Evolutionary conservation across 2,888 invertebrate genomes (phyloP).

Genomic region (Sinotaia quadrata): DNA sequence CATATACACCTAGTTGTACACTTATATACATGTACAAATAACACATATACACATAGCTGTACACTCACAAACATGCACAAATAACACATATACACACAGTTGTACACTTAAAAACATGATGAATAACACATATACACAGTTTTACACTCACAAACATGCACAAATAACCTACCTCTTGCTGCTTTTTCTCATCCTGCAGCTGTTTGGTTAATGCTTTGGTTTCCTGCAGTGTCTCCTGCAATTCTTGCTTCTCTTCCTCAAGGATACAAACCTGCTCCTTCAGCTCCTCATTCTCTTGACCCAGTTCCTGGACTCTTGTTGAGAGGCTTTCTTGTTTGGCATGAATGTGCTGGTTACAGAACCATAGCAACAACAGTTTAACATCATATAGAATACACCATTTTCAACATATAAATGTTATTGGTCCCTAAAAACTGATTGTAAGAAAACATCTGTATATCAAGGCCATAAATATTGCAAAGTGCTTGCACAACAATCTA

Average conservation of each 20-base stretch:
- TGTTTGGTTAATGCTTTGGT: conserved; percentile 43
- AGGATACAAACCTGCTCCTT: conserved; percentile 58
- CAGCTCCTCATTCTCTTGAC: conserved; percentile 64
- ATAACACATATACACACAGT: background rate
- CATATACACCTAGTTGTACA: no score
- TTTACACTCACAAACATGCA: background rate
- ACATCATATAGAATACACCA: no score
- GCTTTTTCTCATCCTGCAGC: conserved; percentile 46
- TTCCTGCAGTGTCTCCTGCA: conserved; percentile 50
- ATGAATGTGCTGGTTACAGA: conserved; percentile 59
- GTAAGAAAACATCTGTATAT: no score
- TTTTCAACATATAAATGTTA: no score
- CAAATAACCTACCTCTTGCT: conserved; percentile 51
- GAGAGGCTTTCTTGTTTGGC: conserved; percentile 64
- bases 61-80: background rate
- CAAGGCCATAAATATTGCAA: no score
- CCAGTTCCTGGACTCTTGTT: conserved; percentile 57
- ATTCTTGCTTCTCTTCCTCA: conserved; percentile 60
- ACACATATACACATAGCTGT: background rate
- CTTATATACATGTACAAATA: background rate
- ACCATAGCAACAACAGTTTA: background rate
- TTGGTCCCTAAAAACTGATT: no score
- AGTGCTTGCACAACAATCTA: no score
- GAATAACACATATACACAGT: background rate
- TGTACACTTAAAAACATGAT: background rate